Evolutionary conservation across 2,797 vertebrate genomes (phyloP).

Genomic region (Orientallactaga sibirica): DNA sequence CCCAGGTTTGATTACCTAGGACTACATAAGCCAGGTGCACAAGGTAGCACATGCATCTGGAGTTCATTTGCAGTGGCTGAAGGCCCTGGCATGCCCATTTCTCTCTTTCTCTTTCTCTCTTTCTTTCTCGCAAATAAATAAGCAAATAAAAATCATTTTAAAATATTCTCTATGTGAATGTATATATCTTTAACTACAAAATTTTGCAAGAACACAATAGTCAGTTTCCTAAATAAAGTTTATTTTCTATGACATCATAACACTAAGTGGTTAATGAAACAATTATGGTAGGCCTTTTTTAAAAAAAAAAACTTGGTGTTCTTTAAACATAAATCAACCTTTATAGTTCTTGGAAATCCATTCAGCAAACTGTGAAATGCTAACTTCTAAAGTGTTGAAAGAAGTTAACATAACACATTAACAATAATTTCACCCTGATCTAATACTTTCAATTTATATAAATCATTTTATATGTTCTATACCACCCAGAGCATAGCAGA

Average conservation of each 20-base stretch:
- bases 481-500: not conserved
- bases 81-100: too few relatives aligned
- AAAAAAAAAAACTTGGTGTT: not conserved
- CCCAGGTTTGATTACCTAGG: too few relatives aligned
- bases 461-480: conserved; percentile 23
- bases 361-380: conserved; percentile 30
- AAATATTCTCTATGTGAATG: conserved; percentile 28
- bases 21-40: too few relatives aligned
- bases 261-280: conserved; percentile 1
- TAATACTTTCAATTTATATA: not conserved
- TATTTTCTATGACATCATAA: conserved; percentile 33
- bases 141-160: too few relatives aligned
- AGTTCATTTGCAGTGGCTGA: too few relatives aligned
- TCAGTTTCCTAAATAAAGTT: conserved; percentile 24
- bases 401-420: not conserved
- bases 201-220: conserved; percentile 17
- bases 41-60: too few relatives aligned
- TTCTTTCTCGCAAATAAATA: too few relatives aligned
- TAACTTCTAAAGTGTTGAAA: conserved; percentile 28
- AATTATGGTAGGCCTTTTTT: not conserved
- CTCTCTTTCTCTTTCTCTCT: not conserved
- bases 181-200: conserved; percentile 29
- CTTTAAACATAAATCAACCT: not conserved
- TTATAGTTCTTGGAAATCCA: not conserved
- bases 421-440: conserved; percentile 5